Percentiles rank a stretch among this genome's conserved stretches.
These are phyloP conservation scores for Apodemus agrarius DNA, from an alignment of 2,797 vertebrate genomes.

Conservation along the genomic window DNA sequence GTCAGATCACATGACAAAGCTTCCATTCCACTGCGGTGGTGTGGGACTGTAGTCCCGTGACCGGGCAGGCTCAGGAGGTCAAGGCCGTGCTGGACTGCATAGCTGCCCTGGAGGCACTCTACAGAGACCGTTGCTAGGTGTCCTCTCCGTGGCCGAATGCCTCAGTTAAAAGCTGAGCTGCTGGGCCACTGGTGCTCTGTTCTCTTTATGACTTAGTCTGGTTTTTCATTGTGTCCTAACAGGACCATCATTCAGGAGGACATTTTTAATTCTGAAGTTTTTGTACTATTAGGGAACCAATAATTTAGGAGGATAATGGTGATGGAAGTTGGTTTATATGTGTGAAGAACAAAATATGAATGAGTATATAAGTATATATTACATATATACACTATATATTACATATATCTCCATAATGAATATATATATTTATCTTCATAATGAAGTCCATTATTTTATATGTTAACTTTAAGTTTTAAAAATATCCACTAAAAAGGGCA, in stretches of 20 bases:
- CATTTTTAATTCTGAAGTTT: slow-evolving; percentile 30
- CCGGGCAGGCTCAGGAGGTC: background rate
- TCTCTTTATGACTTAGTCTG: background rate
- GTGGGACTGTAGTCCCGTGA: background rate
- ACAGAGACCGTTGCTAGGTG: background rate
- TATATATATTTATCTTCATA: background rate
- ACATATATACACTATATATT: background rate
- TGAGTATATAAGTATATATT: background rate
- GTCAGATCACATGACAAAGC: background rate
- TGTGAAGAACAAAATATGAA: background rate
- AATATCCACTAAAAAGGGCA: background rate
- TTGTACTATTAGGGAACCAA: background rate
- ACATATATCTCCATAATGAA: too few species aligned
- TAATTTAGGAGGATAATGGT: background rate
- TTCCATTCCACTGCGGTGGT: background rate
- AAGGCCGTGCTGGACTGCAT: background rate
- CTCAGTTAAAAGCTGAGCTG: background rate
- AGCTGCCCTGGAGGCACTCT: background rate
- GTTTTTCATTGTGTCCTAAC: background rate
- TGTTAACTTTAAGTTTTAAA: background rate
- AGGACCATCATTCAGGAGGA: background rate
- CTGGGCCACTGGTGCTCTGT: background rate
- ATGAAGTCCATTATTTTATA: background rate
- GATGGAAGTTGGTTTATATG: background rate
- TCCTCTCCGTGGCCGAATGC: background rate